Conservation (phyloP, 2,113 vertebrate genomes). For the Perca schrenkii region DNA sequence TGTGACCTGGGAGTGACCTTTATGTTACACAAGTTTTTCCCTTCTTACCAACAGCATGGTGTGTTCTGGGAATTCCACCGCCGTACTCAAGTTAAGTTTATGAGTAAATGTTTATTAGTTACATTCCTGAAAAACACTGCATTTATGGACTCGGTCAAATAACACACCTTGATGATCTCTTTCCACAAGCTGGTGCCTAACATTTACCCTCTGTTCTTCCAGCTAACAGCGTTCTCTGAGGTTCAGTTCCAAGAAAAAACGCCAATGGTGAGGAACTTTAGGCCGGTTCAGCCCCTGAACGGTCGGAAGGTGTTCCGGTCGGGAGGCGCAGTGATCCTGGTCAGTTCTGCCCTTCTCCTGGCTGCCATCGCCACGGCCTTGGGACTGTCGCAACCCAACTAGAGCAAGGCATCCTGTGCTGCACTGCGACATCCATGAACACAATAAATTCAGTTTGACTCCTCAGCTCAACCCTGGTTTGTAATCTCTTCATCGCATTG, state of each 20-base stretch:
- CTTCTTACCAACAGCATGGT: too few relatives aligned
- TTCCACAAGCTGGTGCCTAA: background rate
- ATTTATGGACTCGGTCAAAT: background rate
- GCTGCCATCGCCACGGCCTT: slow-evolving; percentile 54
- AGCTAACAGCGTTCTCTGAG: slow-evolving; percentile 79
- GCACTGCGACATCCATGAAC: slow-evolving; percentile 60
- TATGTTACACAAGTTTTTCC: too few relatives aligned
- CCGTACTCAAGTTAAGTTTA: too few relatives aligned
- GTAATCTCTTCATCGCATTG: slow-evolving; percentile 44
- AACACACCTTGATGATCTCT: slow-evolving; percentile 1
- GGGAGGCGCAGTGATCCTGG: slow-evolving; percentile 30
- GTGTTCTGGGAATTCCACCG: too few relatives aligned
- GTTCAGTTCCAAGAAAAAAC: slow-evolving; percentile 72
- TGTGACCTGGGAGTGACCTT: too few relatives aligned
- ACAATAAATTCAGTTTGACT: slow-evolving; percentile 55
- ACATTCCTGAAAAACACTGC: too few relatives aligned
- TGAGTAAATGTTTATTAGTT: too few relatives aligned
- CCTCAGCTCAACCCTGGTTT: slow-evolving; percentile 50
- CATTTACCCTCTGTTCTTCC: slow-evolving; percentile 11
- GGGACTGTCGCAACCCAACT: slow-evolving; percentile 69
- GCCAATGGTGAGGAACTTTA: slow-evolving; percentile 77
- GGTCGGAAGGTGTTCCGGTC: slow-evolving; percentile 78
- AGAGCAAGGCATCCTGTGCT: slow-evolving; percentile 47
- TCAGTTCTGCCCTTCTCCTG: slow-evolving; percentile 68
- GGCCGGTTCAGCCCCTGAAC: slow-evolving; percentile 82